Conservation (phyloP, 2,797 vertebrate species). For the Gouania willdenowi region DNA sequence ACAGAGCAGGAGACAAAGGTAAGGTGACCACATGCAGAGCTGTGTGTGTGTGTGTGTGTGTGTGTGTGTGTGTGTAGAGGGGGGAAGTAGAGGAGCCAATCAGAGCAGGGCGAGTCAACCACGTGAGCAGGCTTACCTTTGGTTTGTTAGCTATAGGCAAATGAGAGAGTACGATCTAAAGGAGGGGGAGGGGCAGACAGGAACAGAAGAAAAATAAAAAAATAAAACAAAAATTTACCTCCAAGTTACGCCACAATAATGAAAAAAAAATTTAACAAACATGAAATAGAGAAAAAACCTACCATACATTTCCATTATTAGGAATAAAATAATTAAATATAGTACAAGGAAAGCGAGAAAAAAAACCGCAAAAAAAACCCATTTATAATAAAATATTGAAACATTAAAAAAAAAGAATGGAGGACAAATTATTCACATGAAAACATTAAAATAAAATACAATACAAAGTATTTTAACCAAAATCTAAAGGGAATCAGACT, state of each 20-base stretch:
- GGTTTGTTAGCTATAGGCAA: slow-evolving; percentile 89
- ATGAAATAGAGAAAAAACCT: no score
- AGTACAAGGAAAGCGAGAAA: slow-evolving; percentile 9
- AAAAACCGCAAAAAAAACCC: no score
- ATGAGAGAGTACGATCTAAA: slow-evolving; percentile 99
- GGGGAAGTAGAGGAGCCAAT: slow-evolving; percentile 59
- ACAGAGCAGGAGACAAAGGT: slow-evolving; percentile 8
- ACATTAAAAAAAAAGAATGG: slow-evolving; percentile 42
- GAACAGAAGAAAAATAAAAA: slow-evolving; percentile 75
- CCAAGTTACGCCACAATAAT: slow-evolving; percentile 9
- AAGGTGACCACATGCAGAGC: no score
- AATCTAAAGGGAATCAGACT: no score
- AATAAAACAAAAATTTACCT: slow-evolving; percentile 64
- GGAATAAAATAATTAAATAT: slow-evolving; percentile 6
- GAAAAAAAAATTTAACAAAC: slow-evolving; percentile 12
- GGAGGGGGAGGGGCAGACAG: slow-evolving; percentile 50
- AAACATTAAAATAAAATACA: slow-evolving; percentile 20
- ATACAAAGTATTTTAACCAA: no score
- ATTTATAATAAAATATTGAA: slow-evolving; percentile 4
- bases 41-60: slow-evolving; percentile 39
- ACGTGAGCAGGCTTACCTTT: slow-evolving; percentile 90
- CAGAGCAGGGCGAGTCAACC: slow-evolving; percentile 51
- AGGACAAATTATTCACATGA: no score
- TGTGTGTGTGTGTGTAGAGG: slow-evolving; percentile 38
- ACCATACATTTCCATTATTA: no score